A percentile compares a stretch with the other conserved stretches of the same genome.
Conservation (phyloP, 2,888 invertebrate genomes). For the Drosophila nr. fundita region DNA sequence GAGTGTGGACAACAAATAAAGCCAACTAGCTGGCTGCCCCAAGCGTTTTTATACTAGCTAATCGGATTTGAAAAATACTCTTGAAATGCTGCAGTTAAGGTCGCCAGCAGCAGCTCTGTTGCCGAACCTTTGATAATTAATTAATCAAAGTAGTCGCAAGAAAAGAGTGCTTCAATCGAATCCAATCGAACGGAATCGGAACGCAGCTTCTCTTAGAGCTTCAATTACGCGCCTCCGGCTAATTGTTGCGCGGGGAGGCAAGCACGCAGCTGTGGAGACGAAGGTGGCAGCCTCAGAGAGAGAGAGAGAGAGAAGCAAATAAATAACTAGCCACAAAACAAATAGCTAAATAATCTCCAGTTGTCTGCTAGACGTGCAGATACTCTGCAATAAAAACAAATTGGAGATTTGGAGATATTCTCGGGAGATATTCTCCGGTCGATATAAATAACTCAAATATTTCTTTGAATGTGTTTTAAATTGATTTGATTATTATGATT, state of each 20-base stretch:
- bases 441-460: neutral
- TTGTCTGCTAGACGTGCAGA: neutral
- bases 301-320: neutral
- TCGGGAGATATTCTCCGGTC: neutral
- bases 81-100: slow-evolving; percentile 56
- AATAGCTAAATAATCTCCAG: neutral
- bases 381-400: slow-evolving; percentile 16
- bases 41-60: slow-evolving; percentile 63
- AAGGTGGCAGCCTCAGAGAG: neutral
- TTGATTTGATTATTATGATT: no score
- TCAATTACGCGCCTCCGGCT: slow-evolving; percentile 68
- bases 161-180: slow-evolving; percentile 51
- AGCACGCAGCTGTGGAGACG: neutral
- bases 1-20: slow-evolving; percentile 58
- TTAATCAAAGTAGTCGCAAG: slow-evolving; percentile 72
- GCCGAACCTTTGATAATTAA: slow-evolving; percentile 60
- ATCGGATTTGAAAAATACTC: slow-evolving; percentile 55
- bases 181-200: slow-evolving; percentile 30
- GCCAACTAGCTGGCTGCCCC: slow-evolving; percentile 48
- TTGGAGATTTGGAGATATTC: no score
- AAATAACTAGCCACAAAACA: neutral
- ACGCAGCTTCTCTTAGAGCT: slow-evolving; percentile 58
- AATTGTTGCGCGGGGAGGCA: slow-evolving; percentile 31
- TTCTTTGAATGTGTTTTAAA: no score
- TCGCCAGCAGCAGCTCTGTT: slow-evolving; percentile 33